These are phyloP conservation scores for Nannobrachium achirus DNA, from an alignment of 2,113 vertebrate species.

Conservation along the genomic window DNA sequence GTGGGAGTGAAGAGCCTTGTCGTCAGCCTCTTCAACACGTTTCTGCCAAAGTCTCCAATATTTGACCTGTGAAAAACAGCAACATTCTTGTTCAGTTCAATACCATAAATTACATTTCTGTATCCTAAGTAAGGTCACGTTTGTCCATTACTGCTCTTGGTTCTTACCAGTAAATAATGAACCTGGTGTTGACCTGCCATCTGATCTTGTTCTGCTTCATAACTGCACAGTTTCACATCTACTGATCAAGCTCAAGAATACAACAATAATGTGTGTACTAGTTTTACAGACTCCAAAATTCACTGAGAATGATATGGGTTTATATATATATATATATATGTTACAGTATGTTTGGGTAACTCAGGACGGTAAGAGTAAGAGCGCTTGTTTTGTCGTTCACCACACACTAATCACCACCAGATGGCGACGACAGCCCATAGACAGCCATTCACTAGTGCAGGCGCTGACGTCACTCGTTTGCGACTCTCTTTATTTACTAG, in stretches of 20 bases:
- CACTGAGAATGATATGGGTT: not conserved
- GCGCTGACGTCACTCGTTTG: too few species aligned
- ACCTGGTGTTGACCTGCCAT: slow-evolving; percentile 72
- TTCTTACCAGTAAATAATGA: slow-evolving; percentile 83
- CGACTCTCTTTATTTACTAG: too few species aligned
- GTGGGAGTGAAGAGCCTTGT: slow-evolving; percentile 67
- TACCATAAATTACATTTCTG: not conserved
- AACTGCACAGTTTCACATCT: slow-evolving; percentile 78
- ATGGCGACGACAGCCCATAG: too few species aligned
- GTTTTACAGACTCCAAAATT: not conserved
- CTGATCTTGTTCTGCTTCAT: slow-evolving; percentile 62
- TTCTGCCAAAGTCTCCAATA: slow-evolving; percentile 85
- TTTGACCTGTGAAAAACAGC: slow-evolving; percentile 79
- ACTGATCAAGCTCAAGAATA: slow-evolving; percentile 69
- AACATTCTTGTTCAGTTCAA: slow-evolving; percentile 76
- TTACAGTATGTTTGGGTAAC: too few species aligned
- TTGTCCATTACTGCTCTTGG: not conserved
- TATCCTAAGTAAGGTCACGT: not conserved
- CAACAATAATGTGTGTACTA: slow-evolving; percentile 8
- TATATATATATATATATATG: too few species aligned
- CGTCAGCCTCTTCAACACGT: slow-evolving; percentile 82
- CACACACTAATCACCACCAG: too few species aligned
- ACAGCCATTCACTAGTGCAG: too few species aligned
- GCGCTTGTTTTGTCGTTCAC: too few species aligned
- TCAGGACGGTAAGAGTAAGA: too few species aligned